Evolutionary conservation across 2,113 vertebrate species (phyloP), one percentile per base, ranked within the genome.

Genomic region (Phasianus colchicus): DNA sequence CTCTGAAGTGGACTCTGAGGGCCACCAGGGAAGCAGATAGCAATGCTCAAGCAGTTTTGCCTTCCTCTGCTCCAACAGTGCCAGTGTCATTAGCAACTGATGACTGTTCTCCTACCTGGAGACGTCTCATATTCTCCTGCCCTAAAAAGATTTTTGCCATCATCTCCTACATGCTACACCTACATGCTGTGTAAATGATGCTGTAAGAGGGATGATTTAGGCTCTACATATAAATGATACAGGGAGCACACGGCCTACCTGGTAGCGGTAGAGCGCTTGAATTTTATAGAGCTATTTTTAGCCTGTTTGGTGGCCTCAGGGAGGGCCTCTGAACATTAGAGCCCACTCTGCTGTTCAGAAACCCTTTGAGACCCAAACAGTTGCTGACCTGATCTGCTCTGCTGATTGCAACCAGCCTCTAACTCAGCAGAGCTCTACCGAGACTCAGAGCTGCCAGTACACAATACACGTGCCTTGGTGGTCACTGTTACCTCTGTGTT

Each of bases 391-490:
- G 40, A 34, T 19, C 8, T 7, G 1, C 24, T 0, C 0, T 11
- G 24, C 38, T 43, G 64, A 42, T 11, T n/a, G 21, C 34, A 70
- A 55, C n/a, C 50, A 64, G 60, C 25, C 22, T 13, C 22, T 63
- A 61, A 14, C 10, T 61, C 3, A 1, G 20, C 2, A 1, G 70
- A 82, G 63, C 36, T 71, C 61, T 3, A 1, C 24, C 2, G 6
- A 61, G 29, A 57, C 47, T 2, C 0, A 0, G 9, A 8, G 16
- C 18, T 70, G 48, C 40, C 16, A 25, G 0, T 4, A 13, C 58
- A 4, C 0, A 0, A 9, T 17, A 13, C 30, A 3, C 5, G 2
- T 5, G 20, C 3, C 1, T 30, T 38, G 18, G 10, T 2, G 18
- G 21, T 45, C 47, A 6, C 22, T 66, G 69, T 50, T 89, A 54